Percentiles rank a stretch among this genome's conserved stretches.
Conservation (phyloP, 2,113 vertebrate genomes). For the Hydrolagus affinis region DNA sequence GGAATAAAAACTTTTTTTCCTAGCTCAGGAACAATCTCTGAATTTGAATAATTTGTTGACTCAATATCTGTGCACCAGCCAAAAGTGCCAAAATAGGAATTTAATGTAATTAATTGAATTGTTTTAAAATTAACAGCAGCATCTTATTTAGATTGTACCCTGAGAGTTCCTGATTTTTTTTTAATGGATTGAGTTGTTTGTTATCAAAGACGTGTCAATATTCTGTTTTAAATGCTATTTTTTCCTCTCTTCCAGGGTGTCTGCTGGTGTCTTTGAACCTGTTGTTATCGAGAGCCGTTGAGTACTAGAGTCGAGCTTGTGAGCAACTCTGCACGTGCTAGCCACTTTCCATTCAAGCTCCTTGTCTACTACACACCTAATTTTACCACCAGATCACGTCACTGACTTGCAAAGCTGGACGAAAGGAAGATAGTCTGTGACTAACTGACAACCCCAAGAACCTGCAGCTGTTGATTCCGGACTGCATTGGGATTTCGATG, state of each 20-base stretch:
- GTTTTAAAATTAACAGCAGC: too few relatives aligned
- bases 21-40: too few relatives aligned
- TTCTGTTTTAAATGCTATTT: not conserved
- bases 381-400: constrained; percentile 20
- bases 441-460: not conserved
- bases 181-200: too few relatives aligned
- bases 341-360: constrained; percentile 30
- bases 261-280: constrained; percentile 81
- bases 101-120: too few relatives aligned
- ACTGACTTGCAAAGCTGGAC: constrained; percentile 6
- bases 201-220: not conserved
- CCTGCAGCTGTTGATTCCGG: constrained; percentile 20
- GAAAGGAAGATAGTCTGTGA: not conserved
- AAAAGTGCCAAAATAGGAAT: too few relatives aligned
- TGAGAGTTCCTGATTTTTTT: too few relatives aligned
- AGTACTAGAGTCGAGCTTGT: not conserved
- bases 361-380: constrained; percentile 1
- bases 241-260: constrained; percentile 60
- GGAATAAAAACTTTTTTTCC: too few relatives aligned
- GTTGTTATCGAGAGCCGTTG: constrained; percentile 84
- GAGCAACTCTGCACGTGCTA: constrained; percentile 19
- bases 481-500: constrained; percentile 8
- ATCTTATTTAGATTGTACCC: too few relatives aligned
- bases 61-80: too few relatives aligned
- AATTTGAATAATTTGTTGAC: too few relatives aligned